Percentiles rank a stretch among this genome's conserved stretches.
Evolutionary conservation across 2,888 invertebrate species (phyloP).

Genomic region (Stratiomys singularior): DNA sequence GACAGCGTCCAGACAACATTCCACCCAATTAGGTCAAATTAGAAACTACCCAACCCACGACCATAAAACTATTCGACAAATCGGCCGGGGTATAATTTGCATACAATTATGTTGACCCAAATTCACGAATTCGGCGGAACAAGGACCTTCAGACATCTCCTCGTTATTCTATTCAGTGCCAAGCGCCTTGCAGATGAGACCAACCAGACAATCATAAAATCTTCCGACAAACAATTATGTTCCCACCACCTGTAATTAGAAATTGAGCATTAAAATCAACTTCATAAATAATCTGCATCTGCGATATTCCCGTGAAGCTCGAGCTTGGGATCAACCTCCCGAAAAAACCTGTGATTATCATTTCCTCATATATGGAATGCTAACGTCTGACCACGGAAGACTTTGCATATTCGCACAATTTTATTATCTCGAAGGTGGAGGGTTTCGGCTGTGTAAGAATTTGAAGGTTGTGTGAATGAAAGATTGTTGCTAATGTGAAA

Average conservation of each 20-base stretch:
- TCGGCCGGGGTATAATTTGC: conserved; percentile 32
- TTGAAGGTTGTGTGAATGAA: conserved; percentile 14
- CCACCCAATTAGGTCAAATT: background rate
- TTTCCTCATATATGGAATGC: conserved; percentile 38
- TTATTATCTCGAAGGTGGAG: conserved; percentile 1
- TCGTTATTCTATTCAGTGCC: background rate
- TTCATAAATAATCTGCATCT: conserved; percentile 43
- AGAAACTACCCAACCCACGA: background rate
- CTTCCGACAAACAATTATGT: conserved; percentile 43
- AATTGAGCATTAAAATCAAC: conserved; percentile 45
- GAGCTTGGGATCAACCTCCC: conserved; percentile 33
- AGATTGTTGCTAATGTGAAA: conserved; percentile 14
- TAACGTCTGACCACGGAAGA: background rate
- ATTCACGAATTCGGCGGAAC: conserved; percentile 16
- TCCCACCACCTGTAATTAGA: conserved; percentile 43
- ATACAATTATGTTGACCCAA: conserved; percentile 42
- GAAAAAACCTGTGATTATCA: conserved; percentile 40
- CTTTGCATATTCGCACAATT: conserved; percentile 28
- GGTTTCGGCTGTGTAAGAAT: too few species aligned
- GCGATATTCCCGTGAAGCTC: conserved; percentile 38
- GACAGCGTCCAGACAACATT: too few species aligned
- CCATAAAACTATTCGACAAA: background rate
- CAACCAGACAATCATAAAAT: conserved; percentile 19
- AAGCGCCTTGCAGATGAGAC: background rate
- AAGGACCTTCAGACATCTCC: conserved; percentile 9